phyloP scores from a whole-genome alignment of 2,113 vertebrate genomes.

The Isurus oxyrinchus region DNA sequence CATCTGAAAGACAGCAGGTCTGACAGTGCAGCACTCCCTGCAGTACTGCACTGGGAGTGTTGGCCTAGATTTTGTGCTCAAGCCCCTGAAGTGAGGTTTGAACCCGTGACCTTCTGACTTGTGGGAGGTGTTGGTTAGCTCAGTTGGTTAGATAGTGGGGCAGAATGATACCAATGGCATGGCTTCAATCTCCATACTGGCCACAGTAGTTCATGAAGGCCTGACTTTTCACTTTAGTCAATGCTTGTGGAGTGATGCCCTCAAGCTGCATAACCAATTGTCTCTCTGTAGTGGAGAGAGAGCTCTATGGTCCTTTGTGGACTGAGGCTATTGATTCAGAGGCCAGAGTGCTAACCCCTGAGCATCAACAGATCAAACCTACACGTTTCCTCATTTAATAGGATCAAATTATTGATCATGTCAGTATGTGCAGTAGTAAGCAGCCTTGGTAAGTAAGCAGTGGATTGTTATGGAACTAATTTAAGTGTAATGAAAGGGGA shows the following conservation, averaged over 20 bases:
- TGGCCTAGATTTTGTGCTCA: neutral
- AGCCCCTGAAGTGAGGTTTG: neutral
- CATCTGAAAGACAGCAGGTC: neutral
- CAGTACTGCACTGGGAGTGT: neutral
- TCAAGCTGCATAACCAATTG: too few relatives aligned
- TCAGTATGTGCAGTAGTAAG: neutral
- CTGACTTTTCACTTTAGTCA: neutral
- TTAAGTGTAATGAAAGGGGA: neutral
- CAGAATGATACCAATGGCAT: neutral
- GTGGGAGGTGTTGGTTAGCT: neutral
- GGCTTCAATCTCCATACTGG: neutral
- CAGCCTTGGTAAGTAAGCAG: neutral
- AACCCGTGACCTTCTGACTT: neutral
- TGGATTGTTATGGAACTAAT: neutral
- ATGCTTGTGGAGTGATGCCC: neutral
- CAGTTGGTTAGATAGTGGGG: too few relatives aligned
- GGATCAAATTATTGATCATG: neutral
- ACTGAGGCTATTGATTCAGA: too few relatives aligned
- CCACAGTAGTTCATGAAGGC: neutral
- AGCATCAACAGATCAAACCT: neutral
- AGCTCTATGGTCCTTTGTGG: neutral
- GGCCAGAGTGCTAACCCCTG: neutral
- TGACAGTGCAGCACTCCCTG: too few relatives aligned
- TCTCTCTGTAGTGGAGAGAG: neutral
- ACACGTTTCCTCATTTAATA: neutral